Evolutionary conservation across 64 coral and sea anemone genomes (phyloP).

Genomic region (Montipora capricornis): DNA sequence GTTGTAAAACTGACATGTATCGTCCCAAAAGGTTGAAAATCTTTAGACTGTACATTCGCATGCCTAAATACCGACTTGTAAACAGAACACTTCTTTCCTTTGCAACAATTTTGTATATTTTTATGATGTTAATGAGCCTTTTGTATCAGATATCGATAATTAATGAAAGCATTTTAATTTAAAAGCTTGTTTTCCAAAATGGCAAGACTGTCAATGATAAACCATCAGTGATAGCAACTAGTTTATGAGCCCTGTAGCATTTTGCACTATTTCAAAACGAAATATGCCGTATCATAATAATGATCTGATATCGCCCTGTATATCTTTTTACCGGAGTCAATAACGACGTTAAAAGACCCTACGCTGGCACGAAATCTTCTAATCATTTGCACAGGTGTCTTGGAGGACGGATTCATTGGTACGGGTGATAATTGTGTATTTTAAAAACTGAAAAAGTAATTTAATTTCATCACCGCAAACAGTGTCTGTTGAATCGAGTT

Average conservation of each 20-base stretch:
- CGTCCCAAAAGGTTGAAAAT: neutral
- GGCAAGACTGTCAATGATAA: neutral
- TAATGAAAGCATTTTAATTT: neutral
- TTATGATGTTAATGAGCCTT: neutral
- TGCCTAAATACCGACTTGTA: neutral
- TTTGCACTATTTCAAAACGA: neutral
- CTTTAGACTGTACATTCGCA: neutral
- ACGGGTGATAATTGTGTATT: neutral
- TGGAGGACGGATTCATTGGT: neutral
- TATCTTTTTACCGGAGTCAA: neutral
- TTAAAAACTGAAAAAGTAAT: neutral
- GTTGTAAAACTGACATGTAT: neutral
- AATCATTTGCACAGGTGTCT: neutral
- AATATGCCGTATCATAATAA: constrained; percentile 17
- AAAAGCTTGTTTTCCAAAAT: neutral
- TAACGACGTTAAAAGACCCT: neutral
- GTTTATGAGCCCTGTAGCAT: neutral
- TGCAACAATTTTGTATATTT: neutral
- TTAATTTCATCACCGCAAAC: neutral
- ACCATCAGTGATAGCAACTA: too few species aligned
- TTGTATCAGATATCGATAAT: neutral
- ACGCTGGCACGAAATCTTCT: neutral
- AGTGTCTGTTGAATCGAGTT: neutral
- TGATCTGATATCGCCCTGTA: constrained; percentile 16
- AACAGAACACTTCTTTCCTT: neutral